Percentiles rank a stretch among this genome's conserved stretches.
Conservation (phyloP, 1,140 invertebrate genomes). For the Drosophila dunni region DNA sequence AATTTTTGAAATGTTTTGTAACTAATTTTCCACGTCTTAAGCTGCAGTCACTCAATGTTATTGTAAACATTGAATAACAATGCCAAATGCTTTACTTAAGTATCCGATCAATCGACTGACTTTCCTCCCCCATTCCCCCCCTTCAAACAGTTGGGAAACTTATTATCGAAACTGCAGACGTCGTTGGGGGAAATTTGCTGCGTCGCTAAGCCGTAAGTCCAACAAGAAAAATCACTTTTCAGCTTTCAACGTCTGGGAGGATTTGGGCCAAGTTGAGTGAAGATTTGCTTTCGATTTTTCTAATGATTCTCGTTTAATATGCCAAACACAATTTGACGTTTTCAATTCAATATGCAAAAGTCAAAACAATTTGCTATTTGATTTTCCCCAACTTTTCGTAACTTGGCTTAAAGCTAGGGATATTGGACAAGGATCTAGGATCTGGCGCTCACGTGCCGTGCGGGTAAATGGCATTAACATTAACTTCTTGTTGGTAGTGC, state of each 20-base stretch:
- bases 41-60: slow-evolving; percentile 3
- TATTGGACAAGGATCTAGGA: not conserved
- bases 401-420: slow-evolving; percentile 38
- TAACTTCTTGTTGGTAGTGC: slow-evolving; percentile 63
- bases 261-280: slow-evolving; percentile 18
- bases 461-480: slow-evolving; percentile 50
- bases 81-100: slow-evolving; percentile 4
- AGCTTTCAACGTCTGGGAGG: not conserved
- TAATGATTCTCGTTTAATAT: slow-evolving; percentile 70
- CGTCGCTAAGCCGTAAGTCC: slow-evolving; percentile 72
- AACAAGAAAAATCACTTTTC: slow-evolving; percentile 82
- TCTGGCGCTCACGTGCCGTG: slow-evolving; percentile 42
- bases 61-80: slow-evolving; percentile 23
- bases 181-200: slow-evolving; percentile 59
- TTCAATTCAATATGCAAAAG: slow-evolving; percentile 78
- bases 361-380: slow-evolving; percentile 72
- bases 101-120: slow-evolving; percentile 35
- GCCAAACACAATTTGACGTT: slow-evolving; percentile 81
- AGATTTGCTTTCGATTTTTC: slow-evolving; percentile 75
- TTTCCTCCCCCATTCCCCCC: not conserved
- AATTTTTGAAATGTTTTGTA: not conserved
- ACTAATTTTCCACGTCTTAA: not conserved
- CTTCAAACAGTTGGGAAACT: slow-evolving; percentile 17
- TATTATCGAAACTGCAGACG: slow-evolving; percentile 64
- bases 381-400: slow-evolving; percentile 59